Evolutionary conservation across 2,113 vertebrate species (phyloP).

Genomic region (Spilogale gracilis): DNA sequence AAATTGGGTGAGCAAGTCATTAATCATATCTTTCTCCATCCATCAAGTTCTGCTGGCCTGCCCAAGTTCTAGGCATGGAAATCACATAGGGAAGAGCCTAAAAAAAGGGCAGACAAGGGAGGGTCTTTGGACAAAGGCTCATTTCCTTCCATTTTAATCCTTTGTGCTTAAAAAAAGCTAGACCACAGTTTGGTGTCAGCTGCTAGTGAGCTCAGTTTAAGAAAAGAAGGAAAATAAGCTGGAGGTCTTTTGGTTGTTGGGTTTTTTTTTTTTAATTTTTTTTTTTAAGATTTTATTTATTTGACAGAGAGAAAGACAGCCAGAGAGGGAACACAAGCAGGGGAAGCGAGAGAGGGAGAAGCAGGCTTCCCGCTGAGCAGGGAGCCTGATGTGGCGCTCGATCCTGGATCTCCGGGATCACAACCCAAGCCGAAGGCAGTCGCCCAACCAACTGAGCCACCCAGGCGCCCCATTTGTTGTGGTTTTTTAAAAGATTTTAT

Average conservation of each 20-base stretch:
- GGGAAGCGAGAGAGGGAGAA: too few relatives aligned
- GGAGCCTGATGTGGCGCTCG: too few relatives aligned
- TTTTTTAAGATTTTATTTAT: too few relatives aligned
- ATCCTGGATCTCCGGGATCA: too few relatives aligned
- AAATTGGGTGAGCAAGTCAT: constrained; percentile 68
- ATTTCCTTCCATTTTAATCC: constrained; percentile 60
- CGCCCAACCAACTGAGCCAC: too few relatives aligned
- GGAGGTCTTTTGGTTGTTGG: neutral
- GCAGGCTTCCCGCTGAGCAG: too few relatives aligned
- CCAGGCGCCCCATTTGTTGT: too few relatives aligned
- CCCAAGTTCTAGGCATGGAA: neutral
- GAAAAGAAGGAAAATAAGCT: constrained; percentile 52
- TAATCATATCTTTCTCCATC: constrained; percentile 72
- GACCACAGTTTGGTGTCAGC: constrained; percentile 51
- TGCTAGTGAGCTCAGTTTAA: constrained; percentile 64
- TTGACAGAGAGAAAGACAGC: too few relatives aligned
- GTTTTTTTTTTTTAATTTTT: too few relatives aligned
- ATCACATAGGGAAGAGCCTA: constrained; percentile 6
- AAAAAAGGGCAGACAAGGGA: constrained; percentile 25
- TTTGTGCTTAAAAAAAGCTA: constrained; percentile 5
- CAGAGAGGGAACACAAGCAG: too few relatives aligned
- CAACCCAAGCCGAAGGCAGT: too few relatives aligned
- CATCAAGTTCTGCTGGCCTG: constrained; percentile 66
- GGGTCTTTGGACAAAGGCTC: constrained; percentile 61
- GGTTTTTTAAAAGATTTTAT: too few relatives aligned